phyloP scores from a whole-genome alignment of 2,797 vertebrate genomes.

The Eulemur albifrons region DNA sequence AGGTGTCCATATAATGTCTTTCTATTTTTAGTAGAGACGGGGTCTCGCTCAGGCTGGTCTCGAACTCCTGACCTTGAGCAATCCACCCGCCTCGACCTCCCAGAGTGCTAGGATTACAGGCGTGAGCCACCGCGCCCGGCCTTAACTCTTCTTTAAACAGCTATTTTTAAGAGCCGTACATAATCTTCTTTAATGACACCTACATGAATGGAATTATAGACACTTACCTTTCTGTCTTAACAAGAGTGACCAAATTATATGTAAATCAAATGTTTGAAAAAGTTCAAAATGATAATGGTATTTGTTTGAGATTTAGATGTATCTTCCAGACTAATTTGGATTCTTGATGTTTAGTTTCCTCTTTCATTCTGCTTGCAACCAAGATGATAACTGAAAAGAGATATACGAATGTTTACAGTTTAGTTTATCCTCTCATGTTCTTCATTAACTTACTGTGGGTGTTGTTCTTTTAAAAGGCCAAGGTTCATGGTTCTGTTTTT shows the following conservation, averaged over 20 bases:
- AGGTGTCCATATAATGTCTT: too few relatives aligned
- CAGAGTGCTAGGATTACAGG: too few relatives aligned
- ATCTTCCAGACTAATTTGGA: slow-evolving; percentile 70
- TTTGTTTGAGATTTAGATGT: slow-evolving; percentile 56
- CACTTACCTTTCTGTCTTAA: neutral
- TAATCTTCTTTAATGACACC: neutral
- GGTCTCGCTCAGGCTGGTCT: too few relatives aligned
- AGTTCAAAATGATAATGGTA: neutral
- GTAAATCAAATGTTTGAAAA: slow-evolving; percentile 36
- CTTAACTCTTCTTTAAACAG: neutral
- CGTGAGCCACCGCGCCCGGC: too few relatives aligned
- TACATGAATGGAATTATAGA: neutral
- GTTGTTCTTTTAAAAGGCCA: slow-evolving; percentile 77
- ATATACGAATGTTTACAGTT: slow-evolving; percentile 67
- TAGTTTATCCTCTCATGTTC: slow-evolving; percentile 65
- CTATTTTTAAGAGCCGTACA: neutral
- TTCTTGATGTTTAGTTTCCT: slow-evolving; percentile 58
- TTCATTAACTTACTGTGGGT: slow-evolving; percentile 70
- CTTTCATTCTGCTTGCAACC: slow-evolving; percentile 59
- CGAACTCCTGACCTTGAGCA: too few relatives aligned
- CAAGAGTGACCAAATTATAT: slow-evolving; percentile 3
- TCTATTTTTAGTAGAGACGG: too few relatives aligned
- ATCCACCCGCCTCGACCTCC: too few relatives aligned
- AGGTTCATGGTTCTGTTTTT: slow-evolving; percentile 74
- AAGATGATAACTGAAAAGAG: slow-evolving; percentile 57